Evolutionary conservation across 1,140 invertebrate genomes (phyloP).

Genomic region (Halictus rubicundus): DNA sequence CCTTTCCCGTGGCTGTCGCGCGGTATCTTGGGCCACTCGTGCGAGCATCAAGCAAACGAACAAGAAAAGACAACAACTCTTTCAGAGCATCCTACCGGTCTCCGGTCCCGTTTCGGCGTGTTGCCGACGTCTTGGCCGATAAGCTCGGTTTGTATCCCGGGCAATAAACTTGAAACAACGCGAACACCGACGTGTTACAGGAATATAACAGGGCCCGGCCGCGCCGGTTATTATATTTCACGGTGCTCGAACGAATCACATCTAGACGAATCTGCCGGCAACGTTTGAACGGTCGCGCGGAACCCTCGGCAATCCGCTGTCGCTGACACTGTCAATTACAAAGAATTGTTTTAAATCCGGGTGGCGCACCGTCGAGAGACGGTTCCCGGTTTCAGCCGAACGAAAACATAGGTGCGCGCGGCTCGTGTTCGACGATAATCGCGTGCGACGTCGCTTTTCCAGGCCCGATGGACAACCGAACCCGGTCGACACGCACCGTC

Average conservation of each 20-base stretch:
- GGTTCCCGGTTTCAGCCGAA: not conserved
- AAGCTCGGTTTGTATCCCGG: not conserved
- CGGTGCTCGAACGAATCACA: slow-evolving; percentile 16
- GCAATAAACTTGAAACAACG: too few species aligned
- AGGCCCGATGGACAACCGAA: not conserved
- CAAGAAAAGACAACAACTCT: too few species aligned
- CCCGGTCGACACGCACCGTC: slow-evolving; percentile 39
- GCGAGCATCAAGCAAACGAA: too few species aligned
- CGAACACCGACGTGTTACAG: not conserved
- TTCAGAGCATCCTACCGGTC: too few species aligned
- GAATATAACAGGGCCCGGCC: not conserved
- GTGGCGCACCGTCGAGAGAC: too few species aligned
- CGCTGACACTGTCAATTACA: not conserved
- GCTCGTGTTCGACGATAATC: slow-evolving; percentile 18
- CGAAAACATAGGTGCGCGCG: not conserved
- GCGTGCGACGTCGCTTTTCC: slow-evolving; percentile 38
- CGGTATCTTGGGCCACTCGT: too few species aligned
- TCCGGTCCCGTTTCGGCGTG: too few species aligned
- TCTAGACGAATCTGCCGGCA: not conserved
- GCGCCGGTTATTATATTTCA: slow-evolving; percentile 14
- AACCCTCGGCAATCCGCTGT: not conserved
- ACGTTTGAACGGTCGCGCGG: not conserved
- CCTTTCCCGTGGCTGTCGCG: too few species aligned
- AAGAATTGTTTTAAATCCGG: not conserved
- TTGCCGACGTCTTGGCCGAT: not conserved